Evolutionary conservation across 2,113 vertebrate species (phyloP).

Genomic region (Hippocampus abdominalis): DNA sequence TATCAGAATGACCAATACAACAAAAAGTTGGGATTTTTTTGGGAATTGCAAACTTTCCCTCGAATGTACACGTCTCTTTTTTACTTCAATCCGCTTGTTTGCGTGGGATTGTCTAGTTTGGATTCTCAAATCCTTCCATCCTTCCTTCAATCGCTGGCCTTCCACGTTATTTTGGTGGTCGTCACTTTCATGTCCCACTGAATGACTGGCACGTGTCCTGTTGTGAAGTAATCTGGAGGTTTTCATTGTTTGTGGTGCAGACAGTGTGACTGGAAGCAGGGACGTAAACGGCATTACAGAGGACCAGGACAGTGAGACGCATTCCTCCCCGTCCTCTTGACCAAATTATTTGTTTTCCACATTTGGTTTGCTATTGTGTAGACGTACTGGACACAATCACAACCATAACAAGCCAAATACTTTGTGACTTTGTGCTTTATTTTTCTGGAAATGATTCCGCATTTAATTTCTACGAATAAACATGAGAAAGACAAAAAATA

Average conservation of each 20-base stretch:
- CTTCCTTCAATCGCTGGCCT: neutral
- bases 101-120: neutral
- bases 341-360: constrained; percentile 31
- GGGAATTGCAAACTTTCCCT: neutral
- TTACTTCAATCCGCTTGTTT: neutral
- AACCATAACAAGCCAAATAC: constrained; percentile 19
- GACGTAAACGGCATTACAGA: constrained; percentile 11
- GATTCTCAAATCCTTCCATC: neutral
- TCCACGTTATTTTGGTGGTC: neutral
- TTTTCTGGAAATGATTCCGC: constrained; percentile 14
- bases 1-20: neutral
- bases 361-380: constrained; percentile 29
- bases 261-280: constrained; percentile 35
- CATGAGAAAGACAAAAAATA: neutral
- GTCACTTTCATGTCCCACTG: neutral
- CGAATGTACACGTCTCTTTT: neutral
- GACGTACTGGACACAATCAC: constrained; percentile 28
- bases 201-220: constrained; percentile 18
- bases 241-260: constrained; percentile 41
- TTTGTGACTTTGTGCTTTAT: constrained; percentile 18
- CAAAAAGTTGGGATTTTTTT: neutral
- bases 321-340: constrained; percentile 15
- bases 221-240: constrained; percentile 31
- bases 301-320: constrained; percentile 16
- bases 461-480: neutral